Percentiles rank a stretch among this genome's conserved stretches.
Evolutionary conservation across 2,888 invertebrate species (phyloP).

Genomic region (Tortrix viridana): DNA sequence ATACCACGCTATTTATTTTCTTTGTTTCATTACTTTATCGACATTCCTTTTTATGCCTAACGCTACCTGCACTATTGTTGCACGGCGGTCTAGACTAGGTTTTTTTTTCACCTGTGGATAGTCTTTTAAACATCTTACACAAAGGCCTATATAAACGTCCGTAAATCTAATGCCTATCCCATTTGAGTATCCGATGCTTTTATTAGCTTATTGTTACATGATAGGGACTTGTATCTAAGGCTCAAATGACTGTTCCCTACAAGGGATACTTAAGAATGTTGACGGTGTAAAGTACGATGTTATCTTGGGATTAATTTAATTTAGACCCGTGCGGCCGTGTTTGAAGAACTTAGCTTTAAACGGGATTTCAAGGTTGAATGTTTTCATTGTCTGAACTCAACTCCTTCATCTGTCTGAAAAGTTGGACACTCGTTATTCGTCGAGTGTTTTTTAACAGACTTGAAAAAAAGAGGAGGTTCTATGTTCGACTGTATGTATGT

Average conservation of each 20-base stretch:
- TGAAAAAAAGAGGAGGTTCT: no score
- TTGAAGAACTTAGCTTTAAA: constrained; percentile 5
- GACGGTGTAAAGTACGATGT: neutral
- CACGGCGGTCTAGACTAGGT: no score
- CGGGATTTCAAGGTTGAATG: neutral
- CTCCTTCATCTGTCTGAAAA: no score
- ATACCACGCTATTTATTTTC: no score
- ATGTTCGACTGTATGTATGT: no score
- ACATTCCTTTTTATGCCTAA: no score
- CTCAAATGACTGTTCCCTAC: neutral
- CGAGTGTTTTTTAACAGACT: no score
- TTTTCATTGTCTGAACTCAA: neutral
- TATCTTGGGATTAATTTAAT: constrained; percentile 1
- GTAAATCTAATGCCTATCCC: neutral
- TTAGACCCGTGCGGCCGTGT: no score
- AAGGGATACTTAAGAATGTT: constrained; percentile 1
- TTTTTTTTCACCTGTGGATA: neutral
- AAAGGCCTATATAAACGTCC: neutral
- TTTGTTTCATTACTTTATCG: no score
- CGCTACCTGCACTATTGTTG: no score
- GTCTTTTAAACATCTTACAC: neutral
- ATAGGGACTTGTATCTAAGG: neutral
- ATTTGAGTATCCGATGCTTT: constrained; percentile 6
- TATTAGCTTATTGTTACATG: constrained; percentile 9
- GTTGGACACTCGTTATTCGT: no score